Conservation (phyloP, 2,113 vertebrate genomes). For the Danio rerio region DNA sequence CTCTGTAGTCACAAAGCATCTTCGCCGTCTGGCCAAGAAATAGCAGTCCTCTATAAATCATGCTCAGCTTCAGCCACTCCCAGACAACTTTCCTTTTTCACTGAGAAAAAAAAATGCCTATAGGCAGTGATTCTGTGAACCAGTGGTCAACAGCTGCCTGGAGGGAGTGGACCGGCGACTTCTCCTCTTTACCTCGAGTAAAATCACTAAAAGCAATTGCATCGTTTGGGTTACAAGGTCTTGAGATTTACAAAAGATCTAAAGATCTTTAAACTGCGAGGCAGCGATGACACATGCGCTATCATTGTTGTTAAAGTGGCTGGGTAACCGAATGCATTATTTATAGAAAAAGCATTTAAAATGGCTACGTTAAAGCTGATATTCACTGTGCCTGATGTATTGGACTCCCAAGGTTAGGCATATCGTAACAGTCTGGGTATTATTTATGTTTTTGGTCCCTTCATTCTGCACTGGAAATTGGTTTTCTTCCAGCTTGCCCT, state of each 20-base stretch:
- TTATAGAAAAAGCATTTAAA: slow-evolving; percentile 25
- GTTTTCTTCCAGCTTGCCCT: slow-evolving; percentile 13
- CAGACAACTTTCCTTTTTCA: neutral
- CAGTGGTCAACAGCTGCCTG: slow-evolving; percentile 29
- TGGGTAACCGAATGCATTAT: neutral
- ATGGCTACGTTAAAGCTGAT: slow-evolving; percentile 20
- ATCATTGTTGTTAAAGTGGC: slow-evolving; percentile 12
- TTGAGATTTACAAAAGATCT: neutral
- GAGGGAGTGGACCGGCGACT: neutral
- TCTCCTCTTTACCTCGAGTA: slow-evolving; percentile 6
- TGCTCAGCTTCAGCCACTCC: slow-evolving; percentile 3
- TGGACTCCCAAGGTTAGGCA: slow-evolving; percentile 26
- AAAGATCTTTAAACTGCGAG: neutral
- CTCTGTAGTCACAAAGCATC: slow-evolving; percentile 43
- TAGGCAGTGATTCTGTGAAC: slow-evolving; percentile 44
- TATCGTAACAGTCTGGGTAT: slow-evolving; percentile 18
- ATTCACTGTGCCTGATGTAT: slow-evolving; percentile 15
- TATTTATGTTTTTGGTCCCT: slow-evolving; percentile 32
- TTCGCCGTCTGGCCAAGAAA: slow-evolving; percentile 12
- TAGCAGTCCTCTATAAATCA: slow-evolving; percentile 43
- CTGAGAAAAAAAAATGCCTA: slow-evolving; percentile 21
- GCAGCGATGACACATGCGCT: neutral
- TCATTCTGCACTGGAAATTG: slow-evolving; percentile 24
- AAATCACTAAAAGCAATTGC: slow-evolving; percentile 1
- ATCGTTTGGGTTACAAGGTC: neutral